phyloP scores from a whole-genome alignment of 2,888 invertebrate species.

The Cheilosia pagana region DNA sequence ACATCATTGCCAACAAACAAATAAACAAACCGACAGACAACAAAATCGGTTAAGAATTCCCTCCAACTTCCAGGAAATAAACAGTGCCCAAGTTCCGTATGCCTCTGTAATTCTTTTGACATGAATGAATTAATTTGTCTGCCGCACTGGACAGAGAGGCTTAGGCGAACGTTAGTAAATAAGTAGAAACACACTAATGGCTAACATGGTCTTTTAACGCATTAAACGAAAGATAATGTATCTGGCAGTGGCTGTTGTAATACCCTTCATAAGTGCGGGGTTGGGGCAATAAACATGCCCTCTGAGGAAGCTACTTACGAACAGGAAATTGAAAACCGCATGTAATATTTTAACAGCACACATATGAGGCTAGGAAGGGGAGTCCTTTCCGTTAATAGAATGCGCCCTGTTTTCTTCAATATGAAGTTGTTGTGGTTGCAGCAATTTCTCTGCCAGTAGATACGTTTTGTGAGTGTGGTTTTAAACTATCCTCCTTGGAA shows the following conservation, averaged over 20 bases:
- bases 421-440: constrained; percentile 68
- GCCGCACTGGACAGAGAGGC: background rate
- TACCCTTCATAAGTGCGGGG: background rate
- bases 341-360: constrained; percentile 60
- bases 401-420: constrained; percentile 10
- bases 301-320: constrained; percentile 57
- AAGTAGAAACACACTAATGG: constrained; percentile 36
- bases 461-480: constrained; percentile 42
- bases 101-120: constrained; percentile 58
- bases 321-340: constrained; percentile 73
- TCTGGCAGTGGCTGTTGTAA: constrained; percentile 7
- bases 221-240: constrained; percentile 54
- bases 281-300: background rate
- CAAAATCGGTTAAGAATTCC: constrained; percentile 44
- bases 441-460: constrained; percentile 35
- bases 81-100: constrained; percentile 23
- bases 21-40: constrained; percentile 35
- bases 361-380: constrained; percentile 12
- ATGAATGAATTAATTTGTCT: constrained; percentile 65
- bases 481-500: constrained; percentile 29
- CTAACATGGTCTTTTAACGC: constrained; percentile 52
- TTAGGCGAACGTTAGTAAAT: constrained; percentile 25
- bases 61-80: constrained; percentile 11
- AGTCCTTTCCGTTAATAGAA: background rate
- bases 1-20: constrained; percentile 53